Evolutionary conservation across 2,888 invertebrate species (phyloP), one percentile per base, ranked within the genome.

Genomic region (Drosophila pseudotalamancana): DNA sequence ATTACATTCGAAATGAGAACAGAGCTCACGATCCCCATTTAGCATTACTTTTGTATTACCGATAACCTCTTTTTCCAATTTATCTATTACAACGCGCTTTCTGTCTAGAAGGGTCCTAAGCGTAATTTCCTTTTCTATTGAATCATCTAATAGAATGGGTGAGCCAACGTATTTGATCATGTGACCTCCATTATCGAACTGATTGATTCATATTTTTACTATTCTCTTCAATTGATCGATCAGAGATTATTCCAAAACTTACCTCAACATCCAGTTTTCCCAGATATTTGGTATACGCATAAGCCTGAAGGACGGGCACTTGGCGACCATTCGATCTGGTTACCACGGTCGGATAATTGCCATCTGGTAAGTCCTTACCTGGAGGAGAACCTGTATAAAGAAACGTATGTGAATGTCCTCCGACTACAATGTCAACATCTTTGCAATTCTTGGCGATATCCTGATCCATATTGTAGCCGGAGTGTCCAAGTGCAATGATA

Each of bases 401-500:
- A 88, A 97, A 97, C 0, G 97, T 97, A 86, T 97, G 95, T 0
- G 96, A 95, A 85, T 97, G 97, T 0, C 97, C 97, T 5, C 97
- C 97, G 35, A 97, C 94, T 0, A 97, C 96, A 21, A 96, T 89
- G 90, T 97, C 97, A 12, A 97, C 93, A 16, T 94, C 94, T 16
- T 94, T 94, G 1, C 96, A 95, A 68, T 94, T 92, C 57, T 89
- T 90, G 0, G 96, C 97, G 60, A 97, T 96, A 87, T 93, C 92
- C 85, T 94, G 92, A 88, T 97, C 97, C 74, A 93, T 93, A 0
- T 92, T 91, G 84, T 93, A 96, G 0, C 97, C 97, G 0, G 97
- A 95, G 91, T 97, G 97, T 0, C 97, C 97, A 11, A 97, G 90
- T 0, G 96, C 97, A 67, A 97, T 96, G 14, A 97, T 93, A 48